These are phyloP conservation scores for Colostygia pectinataria DNA, from an alignment of 2,888 invertebrate genomes.

Conservation along the genomic window DNA sequence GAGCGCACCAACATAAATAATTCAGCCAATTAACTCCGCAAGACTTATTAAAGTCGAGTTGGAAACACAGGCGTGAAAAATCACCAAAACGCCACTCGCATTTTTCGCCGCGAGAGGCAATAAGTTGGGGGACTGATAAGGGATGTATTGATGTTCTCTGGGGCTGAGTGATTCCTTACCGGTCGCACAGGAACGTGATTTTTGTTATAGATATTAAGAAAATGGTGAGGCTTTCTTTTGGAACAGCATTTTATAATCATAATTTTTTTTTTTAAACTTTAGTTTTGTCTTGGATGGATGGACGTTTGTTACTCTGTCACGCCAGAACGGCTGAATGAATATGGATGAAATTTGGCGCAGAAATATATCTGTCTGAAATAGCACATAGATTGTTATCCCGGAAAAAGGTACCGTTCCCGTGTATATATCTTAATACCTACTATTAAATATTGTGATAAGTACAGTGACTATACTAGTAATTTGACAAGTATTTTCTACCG, in stretches of 20 bases:
- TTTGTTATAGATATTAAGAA: slow-evolving; percentile 43
- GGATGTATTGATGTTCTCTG: slow-evolving; percentile 50
- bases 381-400: too few relatives aligned
- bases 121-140: slow-evolving; percentile 44
- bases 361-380: too few relatives aligned
- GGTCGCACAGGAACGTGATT: slow-evolving; percentile 39
- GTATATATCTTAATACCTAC: too few relatives aligned
- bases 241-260: background rate
- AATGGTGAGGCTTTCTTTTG: slow-evolving; percentile 7
- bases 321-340: too few relatives aligned
- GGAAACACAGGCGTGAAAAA: slow-evolving; percentile 36
- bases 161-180: slow-evolving; percentile 48
- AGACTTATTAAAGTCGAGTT: slow-evolving; percentile 36
- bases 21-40: slow-evolving; percentile 31
- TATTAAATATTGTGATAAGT: too few relatives aligned
- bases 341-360: too few relatives aligned
- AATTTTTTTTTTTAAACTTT: too few relatives aligned
- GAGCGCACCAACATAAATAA: slow-evolving; percentile 23
- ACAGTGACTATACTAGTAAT: too few relatives aligned
- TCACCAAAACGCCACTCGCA: slow-evolving; percentile 34
- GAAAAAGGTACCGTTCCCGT: too few relatives aligned
- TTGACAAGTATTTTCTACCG: too few relatives aligned
- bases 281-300: too few relatives aligned
- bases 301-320: too few relatives aligned
- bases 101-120: slow-evolving; percentile 34